Evolutionary conservation across 2,113 vertebrate genomes (phyloP).

Genomic region (Peromyscus maniculatus): DNA sequence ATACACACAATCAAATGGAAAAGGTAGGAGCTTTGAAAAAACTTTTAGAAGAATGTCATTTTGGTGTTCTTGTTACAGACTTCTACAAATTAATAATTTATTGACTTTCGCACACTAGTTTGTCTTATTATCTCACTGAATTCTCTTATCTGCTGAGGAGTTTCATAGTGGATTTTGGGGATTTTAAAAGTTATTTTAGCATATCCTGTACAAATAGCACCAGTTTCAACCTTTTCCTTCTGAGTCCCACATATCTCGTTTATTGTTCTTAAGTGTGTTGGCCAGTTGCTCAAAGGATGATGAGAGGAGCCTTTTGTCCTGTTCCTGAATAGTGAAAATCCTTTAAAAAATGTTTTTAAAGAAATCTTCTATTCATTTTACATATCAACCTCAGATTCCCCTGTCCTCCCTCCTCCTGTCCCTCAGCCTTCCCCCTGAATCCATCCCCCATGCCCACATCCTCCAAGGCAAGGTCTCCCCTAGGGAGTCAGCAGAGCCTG

Average conservation of each 20-base stretch:
- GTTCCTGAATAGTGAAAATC: no score
- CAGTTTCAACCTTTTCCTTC: neutral
- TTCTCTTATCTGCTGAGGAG: neutral
- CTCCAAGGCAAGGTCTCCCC: no score
- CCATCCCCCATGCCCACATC: no score
- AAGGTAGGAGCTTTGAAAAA: neutral
- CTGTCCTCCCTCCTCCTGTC: no score
- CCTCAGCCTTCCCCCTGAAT: no score
- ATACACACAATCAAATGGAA: neutral
- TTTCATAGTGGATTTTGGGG: neutral
- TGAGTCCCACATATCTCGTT: neutral
- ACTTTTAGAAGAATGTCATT: neutral
- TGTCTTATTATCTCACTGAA: neutral
- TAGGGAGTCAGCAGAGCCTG: no score
- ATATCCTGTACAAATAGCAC: neutral
- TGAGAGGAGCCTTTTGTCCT: neutral
- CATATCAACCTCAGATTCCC: no score
- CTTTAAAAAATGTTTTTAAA: no score
- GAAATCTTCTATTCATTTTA: no score
- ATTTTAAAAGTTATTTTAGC: neutral
- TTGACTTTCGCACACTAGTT: neutral
- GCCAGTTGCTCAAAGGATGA: neutral
- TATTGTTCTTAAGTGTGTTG: neutral
- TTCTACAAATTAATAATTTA: neutral
- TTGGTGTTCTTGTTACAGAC: neutral